Evolutionary conservation across 2,113 vertebrate genomes (phyloP), one percentile per base, ranked within the genome.

Genomic region (Coregonus clupeaformis): DNA sequence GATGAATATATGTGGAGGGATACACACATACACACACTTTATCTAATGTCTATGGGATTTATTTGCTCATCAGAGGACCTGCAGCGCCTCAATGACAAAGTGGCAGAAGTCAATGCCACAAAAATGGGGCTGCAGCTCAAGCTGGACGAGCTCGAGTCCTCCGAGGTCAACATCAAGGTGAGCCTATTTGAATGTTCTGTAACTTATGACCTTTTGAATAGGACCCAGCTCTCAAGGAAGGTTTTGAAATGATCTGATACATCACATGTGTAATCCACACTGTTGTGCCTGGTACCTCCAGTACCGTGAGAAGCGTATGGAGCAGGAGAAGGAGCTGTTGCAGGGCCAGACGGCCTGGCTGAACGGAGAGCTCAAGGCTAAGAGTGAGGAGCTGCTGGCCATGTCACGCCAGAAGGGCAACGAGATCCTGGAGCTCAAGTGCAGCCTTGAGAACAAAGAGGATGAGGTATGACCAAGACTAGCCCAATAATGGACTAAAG

Each of bases 261-360:
- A 60, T 60, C n/a, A n/a, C n/a, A 60, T 22, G 57, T 60, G 2
- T 60, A 60, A 60, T 9, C 18, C 20, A 16, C n/a, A 22, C 7
- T 55, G 72, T 27, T 68, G 6, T 77, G 49, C 73, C 16, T 27
- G 18, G 76, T 57, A 76, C 1, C 13, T 84, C 52, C 77, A 99
- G 98, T 96, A 96, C 87, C 95, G 95, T 60, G 98, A 99, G 86
- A 97, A 95, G 77, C 95, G 98, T 4, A 92, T 98, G 92, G 96
- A 96, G 16, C 97, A 98, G 85, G 98, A 99, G 81, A 98, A 96
- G 64, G 96, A 97, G 76, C 92, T 98, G 22, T 86, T 98, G 0
- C 91, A 94, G 79, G 92, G 77, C 76, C 97, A 99, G 55, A 96
- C 93, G 73, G 91, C 92, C 0, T 99, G 98, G 98, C 87, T 99